Evolutionary conservation across 2,797 vertebrate species (phyloP).

Genomic region (Amazonetta brasiliensis): DNA sequence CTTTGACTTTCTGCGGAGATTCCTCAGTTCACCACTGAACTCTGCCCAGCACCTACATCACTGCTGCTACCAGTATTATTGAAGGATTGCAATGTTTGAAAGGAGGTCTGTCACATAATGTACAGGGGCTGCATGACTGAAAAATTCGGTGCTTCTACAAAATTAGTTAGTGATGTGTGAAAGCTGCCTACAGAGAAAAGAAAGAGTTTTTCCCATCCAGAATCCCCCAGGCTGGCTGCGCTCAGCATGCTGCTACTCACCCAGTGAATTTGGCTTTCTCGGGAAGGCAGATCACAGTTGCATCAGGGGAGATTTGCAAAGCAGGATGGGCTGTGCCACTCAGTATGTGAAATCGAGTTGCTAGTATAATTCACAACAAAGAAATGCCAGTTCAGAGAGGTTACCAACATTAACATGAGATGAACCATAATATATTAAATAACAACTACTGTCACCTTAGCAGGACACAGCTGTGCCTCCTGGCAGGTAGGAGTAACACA

Average conservation of each 20-base stretch:
- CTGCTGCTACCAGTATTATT: not conserved
- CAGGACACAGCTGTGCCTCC: not conserved
- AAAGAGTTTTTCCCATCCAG: not conserved
- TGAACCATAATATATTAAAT: not conserved
- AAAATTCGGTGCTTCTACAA: not conserved
- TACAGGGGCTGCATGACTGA: not conserved
- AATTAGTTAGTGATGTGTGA: not conserved
- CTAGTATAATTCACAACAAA: constrained; percentile 71
- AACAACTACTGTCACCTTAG: not conserved
- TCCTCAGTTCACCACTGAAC: not conserved
- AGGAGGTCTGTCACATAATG: rapidly evolving
- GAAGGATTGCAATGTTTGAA: not conserved
- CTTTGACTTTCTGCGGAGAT: not conserved
- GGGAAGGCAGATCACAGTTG: constrained; percentile 80
- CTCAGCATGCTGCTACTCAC: constrained; percentile 75
- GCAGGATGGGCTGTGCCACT: constrained; percentile 84
- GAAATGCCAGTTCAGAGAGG: constrained; percentile 6
- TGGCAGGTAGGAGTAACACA: not conserved
- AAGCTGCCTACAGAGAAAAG: not conserved
- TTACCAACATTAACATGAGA: not conserved
- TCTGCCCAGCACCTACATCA: not conserved
- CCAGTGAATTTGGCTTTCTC: constrained; percentile 77
- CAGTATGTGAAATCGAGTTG: constrained; percentile 88
- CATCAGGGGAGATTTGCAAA: constrained; percentile 85
- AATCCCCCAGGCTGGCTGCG: not conserved